These are phyloP conservation scores for Limnothrissa miodon DNA, from an alignment of 2,113 vertebrate species.

Conservation along the genomic window DNA sequence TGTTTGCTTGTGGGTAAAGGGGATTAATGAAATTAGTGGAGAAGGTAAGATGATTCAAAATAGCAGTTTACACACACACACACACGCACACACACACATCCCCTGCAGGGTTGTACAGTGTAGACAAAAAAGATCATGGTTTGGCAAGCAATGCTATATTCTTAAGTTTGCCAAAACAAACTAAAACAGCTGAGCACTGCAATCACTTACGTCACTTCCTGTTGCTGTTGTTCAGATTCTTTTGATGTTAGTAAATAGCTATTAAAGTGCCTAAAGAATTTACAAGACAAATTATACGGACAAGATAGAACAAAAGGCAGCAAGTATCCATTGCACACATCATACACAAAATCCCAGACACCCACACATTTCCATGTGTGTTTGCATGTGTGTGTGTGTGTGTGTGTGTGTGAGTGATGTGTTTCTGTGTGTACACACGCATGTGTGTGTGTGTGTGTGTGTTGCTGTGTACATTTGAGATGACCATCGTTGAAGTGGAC, in stretches of 20 bases:
- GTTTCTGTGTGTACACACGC: background rate
- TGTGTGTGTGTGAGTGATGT: background rate
- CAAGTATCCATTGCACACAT: background rate
- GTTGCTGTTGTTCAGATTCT: conserved; percentile 1
- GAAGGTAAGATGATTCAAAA: background rate
- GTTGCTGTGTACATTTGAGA: background rate
- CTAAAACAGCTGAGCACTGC: background rate
- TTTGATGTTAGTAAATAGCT: background rate
- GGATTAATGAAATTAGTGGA: background rate
- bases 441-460: background rate
- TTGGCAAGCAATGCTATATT: background rate
- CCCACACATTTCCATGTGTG: background rate
- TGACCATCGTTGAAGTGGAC: background rate
- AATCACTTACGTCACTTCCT: background rate
- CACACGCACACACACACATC: conserved; percentile 1
- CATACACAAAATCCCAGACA: conserved; percentile 4
- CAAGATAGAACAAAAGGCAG: background rate
- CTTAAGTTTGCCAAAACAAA: background rate
- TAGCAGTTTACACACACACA: conserved; percentile 6
- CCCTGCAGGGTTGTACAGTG: conserved; percentile 17
- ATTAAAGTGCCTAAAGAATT: conserved; percentile 29
- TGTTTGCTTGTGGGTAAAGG: background rate
- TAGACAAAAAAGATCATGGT: background rate
- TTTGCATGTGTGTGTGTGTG: background rate
- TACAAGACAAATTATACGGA: conserved; percentile 36